Evolutionary conservation across 1,140 invertebrate species (phyloP).

Genomic region (Zaprionus lachaisei): DNA sequence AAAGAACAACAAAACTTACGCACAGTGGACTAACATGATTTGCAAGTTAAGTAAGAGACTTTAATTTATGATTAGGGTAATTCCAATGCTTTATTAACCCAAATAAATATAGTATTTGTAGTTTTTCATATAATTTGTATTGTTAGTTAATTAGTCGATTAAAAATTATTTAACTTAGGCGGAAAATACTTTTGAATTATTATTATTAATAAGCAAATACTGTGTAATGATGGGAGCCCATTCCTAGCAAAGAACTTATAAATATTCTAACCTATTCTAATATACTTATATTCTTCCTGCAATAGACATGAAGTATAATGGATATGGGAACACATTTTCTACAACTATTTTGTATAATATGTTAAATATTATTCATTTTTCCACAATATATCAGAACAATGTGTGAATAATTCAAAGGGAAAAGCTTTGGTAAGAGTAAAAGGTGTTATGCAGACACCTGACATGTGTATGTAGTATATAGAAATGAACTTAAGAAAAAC

Average conservation of each 20-base stretch:
- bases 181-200: too few species aligned
- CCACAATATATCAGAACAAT: constrained; percentile 1
- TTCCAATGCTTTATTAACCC: too few species aligned
- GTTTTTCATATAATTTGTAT: too few species aligned
- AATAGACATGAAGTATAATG: neutral
- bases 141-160: too few species aligned
- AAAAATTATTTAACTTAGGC: too few species aligned
- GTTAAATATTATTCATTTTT: constrained; percentile 4
- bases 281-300: neutral
- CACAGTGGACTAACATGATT: neutral
- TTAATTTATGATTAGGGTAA: too few species aligned
- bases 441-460: constrained; percentile 18
- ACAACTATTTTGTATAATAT: neutral
- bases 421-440: neutral
- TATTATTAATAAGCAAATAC: neutral
- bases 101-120: too few species aligned
- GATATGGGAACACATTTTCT: neutral
- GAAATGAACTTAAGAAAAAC: constrained; percentile 5
- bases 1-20: neutral
- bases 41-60: neutral
- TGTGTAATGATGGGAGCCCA: neutral
- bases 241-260: neutral
- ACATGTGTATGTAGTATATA: constrained; percentile 9
- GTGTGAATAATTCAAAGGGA: neutral
- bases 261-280: neutral